These are phyloP conservation scores for Sebastiscus tertius DNA, from an alignment of 2,797 vertebrate species.

Conservation along the genomic window DNA sequence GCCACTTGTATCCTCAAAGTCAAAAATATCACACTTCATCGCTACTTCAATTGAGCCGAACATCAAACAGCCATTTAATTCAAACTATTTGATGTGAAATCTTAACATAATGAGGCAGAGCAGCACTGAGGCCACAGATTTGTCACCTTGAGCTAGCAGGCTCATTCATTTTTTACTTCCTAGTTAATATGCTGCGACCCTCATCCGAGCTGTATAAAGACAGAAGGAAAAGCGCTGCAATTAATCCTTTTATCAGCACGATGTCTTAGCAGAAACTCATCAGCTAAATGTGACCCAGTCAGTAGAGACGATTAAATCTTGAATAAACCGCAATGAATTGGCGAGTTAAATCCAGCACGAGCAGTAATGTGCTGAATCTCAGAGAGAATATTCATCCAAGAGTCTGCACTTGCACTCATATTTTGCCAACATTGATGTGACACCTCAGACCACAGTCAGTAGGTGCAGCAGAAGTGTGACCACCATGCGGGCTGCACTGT, in stretches of 20 bases:
- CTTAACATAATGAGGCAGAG: constrained; percentile 34
- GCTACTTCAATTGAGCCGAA: constrained; percentile 1
- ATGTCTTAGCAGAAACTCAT: constrained; percentile 45
- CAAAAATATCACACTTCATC: background rate
- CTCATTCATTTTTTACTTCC: constrained; percentile 12
- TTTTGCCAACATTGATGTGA: constrained; percentile 42
- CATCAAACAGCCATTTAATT: constrained; percentile 38
- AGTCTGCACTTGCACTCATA: background rate
- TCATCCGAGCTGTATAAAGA: constrained; percentile 6
- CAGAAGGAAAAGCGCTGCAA: background rate
- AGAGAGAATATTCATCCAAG: background rate
- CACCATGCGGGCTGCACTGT: constrained; percentile 9
- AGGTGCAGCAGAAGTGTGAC: constrained; percentile 36
- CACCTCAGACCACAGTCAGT: constrained; percentile 12
- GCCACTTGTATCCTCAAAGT: constrained; percentile 3
- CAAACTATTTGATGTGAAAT: constrained; percentile 18
- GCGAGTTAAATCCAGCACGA: constrained; percentile 2
- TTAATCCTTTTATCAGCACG: constrained; percentile 52
- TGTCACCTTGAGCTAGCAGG: constrained; percentile 21
- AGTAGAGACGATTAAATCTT: constrained; percentile 17
- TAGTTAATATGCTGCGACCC: constrained; percentile 12
- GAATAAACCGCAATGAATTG: constrained; percentile 7
- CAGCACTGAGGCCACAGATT: constrained; percentile 2
- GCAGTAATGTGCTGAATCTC: background rate
- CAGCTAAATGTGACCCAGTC: constrained; percentile 22